These are phyloP conservation scores for Chelmon rostratus DNA, from an alignment of 2,797 vertebrate species.

Conservation along the genomic window DNA sequence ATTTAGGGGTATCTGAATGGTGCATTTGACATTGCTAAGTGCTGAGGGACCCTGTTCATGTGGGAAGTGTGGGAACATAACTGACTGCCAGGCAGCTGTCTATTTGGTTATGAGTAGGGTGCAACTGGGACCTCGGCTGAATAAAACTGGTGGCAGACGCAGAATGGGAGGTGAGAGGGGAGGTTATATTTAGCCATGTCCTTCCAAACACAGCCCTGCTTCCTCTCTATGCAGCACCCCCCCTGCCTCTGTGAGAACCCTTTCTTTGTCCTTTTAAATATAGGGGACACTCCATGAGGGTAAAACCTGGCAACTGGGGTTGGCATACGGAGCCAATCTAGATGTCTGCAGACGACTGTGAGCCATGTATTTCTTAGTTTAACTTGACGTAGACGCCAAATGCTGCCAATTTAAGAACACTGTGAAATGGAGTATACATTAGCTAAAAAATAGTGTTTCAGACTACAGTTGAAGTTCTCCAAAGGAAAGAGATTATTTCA, in stretches of 20 bases:
- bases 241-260: slow-evolving; percentile 48
- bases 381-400: slow-evolving; percentile 44
- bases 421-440: slow-evolving; percentile 37
- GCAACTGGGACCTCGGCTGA: slow-evolving; percentile 65
- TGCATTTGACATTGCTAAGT: slow-evolving; percentile 79
- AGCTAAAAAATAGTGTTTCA: slow-evolving; percentile 41
- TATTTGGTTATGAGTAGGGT: slow-evolving; percentile 60
- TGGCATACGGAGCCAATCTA: slow-evolving; percentile 48
- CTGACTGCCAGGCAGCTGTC: slow-evolving; percentile 75
- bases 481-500: slow-evolving; percentile 58
- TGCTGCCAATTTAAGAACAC: slow-evolving; percentile 45
- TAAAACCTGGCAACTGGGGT: slow-evolving; percentile 25
- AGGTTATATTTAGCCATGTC: slow-evolving; percentile 80
- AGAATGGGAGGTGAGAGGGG: slow-evolving; percentile 65
- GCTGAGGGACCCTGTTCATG: slow-evolving; percentile 72
- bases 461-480: slow-evolving; percentile 40
- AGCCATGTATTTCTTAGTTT: slow-evolving; percentile 33
- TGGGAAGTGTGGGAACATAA: slow-evolving; percentile 70
- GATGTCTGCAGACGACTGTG: slow-evolving; percentile 36
- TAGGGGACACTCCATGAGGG: slow-evolving; percentile 40
- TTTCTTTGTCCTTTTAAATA: slow-evolving; percentile 67
- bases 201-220: slow-evolving; percentile 61
- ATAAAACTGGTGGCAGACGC: slow-evolving; percentile 63
- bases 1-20: slow-evolving; percentile 82
- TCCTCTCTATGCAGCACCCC: slow-evolving; percentile 40